phyloP scores from a whole-genome alignment of 2,888 invertebrate species.

The Nemurella pictetii region DNA sequence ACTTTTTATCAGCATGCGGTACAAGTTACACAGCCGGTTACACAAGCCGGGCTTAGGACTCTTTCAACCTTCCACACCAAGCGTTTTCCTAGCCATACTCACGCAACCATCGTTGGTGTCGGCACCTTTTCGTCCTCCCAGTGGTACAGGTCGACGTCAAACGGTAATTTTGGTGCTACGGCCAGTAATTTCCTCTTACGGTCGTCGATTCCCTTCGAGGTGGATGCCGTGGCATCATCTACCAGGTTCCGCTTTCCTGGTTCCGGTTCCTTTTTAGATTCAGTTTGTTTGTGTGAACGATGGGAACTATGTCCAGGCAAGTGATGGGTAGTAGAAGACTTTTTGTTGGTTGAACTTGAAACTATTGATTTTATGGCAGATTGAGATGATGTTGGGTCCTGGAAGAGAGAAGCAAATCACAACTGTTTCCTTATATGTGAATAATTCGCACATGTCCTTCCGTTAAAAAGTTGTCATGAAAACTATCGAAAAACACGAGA shows the following conservation, averaged over 20 bases:
- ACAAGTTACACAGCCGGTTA: neutral
- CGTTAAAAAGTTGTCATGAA: no score
- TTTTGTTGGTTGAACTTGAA: neutral
- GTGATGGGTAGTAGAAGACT: no score
- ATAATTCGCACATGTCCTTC: no score
- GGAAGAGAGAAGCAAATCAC: constrained; percentile 27
- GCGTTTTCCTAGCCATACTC: constrained; percentile 42
- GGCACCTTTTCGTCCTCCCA: constrained; percentile 56
- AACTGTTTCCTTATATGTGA: no score
- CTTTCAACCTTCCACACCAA: neutral
- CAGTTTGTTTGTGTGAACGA: neutral
- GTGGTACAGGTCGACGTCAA: constrained; percentile 56
- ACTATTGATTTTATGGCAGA: constrained; percentile 31
- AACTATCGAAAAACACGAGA: no score
- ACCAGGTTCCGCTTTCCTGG: neutral
- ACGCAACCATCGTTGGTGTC: constrained; percentile 52
- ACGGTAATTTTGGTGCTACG: constrained; percentile 54
- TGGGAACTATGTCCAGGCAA: neutral
- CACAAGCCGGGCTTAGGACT: neutral
- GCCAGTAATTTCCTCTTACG: constrained; percentile 48
- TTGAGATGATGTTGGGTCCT: constrained; percentile 45
- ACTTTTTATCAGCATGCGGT: no score
- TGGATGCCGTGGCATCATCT: neutral
- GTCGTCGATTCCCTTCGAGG: constrained; percentile 24
- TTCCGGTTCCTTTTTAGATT: neutral